Conservation (phyloP, 2,888 invertebrate species). For the Dicyrtoma fusca region DNA sequence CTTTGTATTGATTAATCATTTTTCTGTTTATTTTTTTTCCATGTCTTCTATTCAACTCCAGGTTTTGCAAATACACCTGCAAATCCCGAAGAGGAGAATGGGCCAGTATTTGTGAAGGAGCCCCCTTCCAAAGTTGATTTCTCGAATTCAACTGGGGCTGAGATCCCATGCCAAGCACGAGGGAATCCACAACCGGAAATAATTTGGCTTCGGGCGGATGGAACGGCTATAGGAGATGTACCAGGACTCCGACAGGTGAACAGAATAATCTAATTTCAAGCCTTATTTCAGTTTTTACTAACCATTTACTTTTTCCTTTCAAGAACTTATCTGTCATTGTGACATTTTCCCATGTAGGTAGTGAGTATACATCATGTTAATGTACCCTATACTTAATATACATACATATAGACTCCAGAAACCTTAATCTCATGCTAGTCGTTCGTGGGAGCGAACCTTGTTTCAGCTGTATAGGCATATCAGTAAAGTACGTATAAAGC, state of each 20-base stretch:
- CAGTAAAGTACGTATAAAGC: too few relatives aligned
- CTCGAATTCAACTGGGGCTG: slow-evolving; percentile 90
- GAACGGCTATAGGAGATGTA: slow-evolving; percentile 86
- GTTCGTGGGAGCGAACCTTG: too few relatives aligned
- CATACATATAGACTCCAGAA: too few relatives aligned
- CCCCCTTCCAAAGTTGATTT: slow-evolving; percentile 90
- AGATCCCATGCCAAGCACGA: slow-evolving; percentile 87
- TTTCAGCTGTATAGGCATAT: too few relatives aligned
- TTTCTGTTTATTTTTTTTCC: not conserved
- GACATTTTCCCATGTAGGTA: too few relatives aligned
- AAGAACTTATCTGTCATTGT: too few relatives aligned
- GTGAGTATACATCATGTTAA: too few relatives aligned
- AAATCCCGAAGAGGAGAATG: slow-evolving; percentile 59
- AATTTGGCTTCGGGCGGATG: slow-evolving; percentile 90
- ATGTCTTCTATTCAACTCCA: slow-evolving; percentile 13
- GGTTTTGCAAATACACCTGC: slow-evolving; percentile 47
- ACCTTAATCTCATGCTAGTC: too few relatives aligned
- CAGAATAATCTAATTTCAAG: slow-evolving; percentile 12
- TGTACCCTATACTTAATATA: too few relatives aligned
- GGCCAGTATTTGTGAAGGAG: slow-evolving; percentile 89
- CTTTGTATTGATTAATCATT: slow-evolving; percentile 8
- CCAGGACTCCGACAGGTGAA: slow-evolving; percentile 80
- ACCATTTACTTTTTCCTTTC: too few relatives aligned
- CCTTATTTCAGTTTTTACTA: not conserved
- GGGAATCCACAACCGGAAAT: slow-evolving; percentile 89